phyloP scores from a whole-genome alignment of 2,797 vertebrate genomes.

The Molossus alvarezi region DNA sequence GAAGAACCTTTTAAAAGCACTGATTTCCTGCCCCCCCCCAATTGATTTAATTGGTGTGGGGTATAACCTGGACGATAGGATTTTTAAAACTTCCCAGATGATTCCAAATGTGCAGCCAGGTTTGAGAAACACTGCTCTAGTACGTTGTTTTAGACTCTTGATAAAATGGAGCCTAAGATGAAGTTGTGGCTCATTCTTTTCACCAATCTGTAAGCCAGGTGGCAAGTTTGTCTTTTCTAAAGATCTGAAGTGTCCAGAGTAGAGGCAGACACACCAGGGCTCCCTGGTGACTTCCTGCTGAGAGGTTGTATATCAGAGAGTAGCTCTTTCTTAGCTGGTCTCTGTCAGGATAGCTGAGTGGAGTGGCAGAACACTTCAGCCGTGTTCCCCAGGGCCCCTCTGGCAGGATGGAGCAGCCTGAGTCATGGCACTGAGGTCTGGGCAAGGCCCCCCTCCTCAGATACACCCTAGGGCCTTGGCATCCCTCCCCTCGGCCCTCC shows the following conservation, averaged over 20 bases:
- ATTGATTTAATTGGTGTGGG: slow-evolving; percentile 33
- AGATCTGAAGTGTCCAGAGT: neutral
- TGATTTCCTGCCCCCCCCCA: neutral
- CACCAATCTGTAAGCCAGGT: neutral
- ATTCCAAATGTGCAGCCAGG: neutral
- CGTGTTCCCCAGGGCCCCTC: neutral
- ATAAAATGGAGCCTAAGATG: slow-evolving; percentile 22
- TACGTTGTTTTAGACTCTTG: neutral
- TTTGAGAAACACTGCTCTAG: neutral
- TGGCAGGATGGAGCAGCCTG: neutral
- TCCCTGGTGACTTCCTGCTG: neutral
- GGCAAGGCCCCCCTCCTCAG: slow-evolving; percentile 33
- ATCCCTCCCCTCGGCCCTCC: neutral
- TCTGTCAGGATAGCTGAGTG: neutral
- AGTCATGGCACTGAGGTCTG: neutral
- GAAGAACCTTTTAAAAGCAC: slow-evolving; percentile 25
- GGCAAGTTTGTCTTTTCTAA: slow-evolving; percentile 43
- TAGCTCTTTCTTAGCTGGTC: neutral
- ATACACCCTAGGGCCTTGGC: neutral
- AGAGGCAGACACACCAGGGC: neutral
- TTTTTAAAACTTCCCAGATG: slow-evolving; percentile 26
- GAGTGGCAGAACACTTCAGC: neutral
- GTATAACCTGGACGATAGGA: neutral
- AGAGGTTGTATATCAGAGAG: neutral
- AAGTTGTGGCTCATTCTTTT: slow-evolving; percentile 23